phyloP scores from a whole-genome alignment of 2,113 vertebrate species.

The Archocentrus centrarchus region DNA sequence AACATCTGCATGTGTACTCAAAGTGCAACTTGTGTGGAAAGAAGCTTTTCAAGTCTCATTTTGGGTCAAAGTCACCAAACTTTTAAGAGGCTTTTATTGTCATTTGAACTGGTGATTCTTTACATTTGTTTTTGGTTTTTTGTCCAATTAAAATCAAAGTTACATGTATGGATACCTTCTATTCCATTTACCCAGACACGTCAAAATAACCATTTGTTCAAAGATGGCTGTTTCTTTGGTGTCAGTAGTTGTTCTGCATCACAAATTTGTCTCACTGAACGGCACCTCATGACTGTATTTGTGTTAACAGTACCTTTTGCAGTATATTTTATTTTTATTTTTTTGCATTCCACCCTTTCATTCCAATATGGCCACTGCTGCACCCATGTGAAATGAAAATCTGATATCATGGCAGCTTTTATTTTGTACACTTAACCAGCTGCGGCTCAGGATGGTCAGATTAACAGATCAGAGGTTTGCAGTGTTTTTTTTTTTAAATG shows the following conservation, averaged over 20 bases:
- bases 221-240: no score
- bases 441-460: rapidly evolving
- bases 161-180: not conserved
- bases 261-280: no score
- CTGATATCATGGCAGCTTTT: no score
- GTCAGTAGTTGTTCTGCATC: no score
- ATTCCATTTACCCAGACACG: not conserved
- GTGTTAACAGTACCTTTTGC: no score
- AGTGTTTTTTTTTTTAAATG: rapidly evolving
- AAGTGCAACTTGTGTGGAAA: not conserved
- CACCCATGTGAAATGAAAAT: no score
- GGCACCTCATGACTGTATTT: no score
- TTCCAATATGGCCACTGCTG: not conserved
- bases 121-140: no score
- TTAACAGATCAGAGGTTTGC: not conserved
- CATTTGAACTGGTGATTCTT: not conserved
- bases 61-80: not conserved
- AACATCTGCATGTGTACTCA: rapidly evolving
- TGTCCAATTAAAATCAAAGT: not conserved
- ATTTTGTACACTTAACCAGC: not conserved
- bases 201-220: no score
- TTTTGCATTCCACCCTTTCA: no score
- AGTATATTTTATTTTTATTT: no score
- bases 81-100: not conserved
- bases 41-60: not conserved